Base-by-base conservation (phyloP, 1,140 invertebrate species). In the Aphaenogaster floridana region DNA sequence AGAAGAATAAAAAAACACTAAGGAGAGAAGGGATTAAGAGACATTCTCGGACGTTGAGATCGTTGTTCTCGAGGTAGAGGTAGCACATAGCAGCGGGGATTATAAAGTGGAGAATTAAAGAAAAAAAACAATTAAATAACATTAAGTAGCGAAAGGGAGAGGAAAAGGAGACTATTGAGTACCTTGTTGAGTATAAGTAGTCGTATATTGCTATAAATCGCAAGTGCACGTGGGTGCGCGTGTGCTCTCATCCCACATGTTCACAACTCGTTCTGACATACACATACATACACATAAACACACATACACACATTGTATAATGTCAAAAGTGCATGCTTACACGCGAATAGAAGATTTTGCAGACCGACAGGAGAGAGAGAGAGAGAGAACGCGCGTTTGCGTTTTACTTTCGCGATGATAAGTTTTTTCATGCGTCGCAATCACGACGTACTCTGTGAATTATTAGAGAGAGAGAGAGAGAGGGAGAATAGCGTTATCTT, bases 111-210 rank as follows among this genome's bases (percentile, higher is more conserved):
- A 21, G 45, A 63, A 48, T 50, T 87, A 68, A 79, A 80, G 64
- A 81, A 74, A 28, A 28, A 28, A 59, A 36, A 72, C 54, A 57
- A 50, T 64, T 48, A 79, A 48, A 61, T 36, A 39, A 74, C 48
- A 48, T 84, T 74, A 74, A 39, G 54, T 74, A 84, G 80, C 17
- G 39, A 28, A 45, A 81, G 42, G 50, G 74, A 61, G 48, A 86
- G 63, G 57, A 85, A 64, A 57, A 89, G 88, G 84, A 91, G 90
- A 90, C 92, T 94, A 94, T 93, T 91, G 93, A 95, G 94, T 95
- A 95, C 94, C 94, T 95, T 94, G 93, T 95, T 94, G 94, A 94
- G 85, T 94, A 94, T 94, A 95, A 95, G 93, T 94, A 95, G 93
- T 90, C 64, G 79, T 94, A 86, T 92, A 94, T 94, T 90, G 92